phyloP scores from a whole-genome alignment of 2,113 vertebrate species.

The Larimichthys crocea region DNA sequence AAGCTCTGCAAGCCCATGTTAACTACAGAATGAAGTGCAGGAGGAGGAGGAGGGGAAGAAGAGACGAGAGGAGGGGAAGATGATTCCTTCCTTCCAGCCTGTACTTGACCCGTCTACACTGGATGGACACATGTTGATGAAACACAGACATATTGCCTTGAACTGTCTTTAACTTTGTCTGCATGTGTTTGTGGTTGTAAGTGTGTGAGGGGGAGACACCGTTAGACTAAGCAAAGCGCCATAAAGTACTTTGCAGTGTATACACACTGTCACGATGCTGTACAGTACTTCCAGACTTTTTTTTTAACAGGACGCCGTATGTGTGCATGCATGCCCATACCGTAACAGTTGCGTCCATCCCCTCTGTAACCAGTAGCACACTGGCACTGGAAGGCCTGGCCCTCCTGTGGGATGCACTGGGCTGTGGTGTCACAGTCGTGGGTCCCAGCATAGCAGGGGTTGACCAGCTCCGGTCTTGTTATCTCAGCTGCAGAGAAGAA shows the following conservation, averaged over 20 bases:
- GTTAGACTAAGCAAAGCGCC: slow-evolving; percentile 24
- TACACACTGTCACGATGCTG: not conserved
- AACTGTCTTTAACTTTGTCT: slow-evolving; percentile 31
- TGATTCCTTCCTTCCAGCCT: slow-evolving; percentile 42
- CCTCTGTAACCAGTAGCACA: slow-evolving; percentile 88
- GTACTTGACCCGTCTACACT: slow-evolving; percentile 38
- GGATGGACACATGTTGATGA: slow-evolving; percentile 57
- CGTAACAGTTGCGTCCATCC: slow-evolving; percentile 89
- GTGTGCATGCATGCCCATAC: slow-evolving; percentile 65
- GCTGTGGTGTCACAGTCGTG: slow-evolving; percentile 89
- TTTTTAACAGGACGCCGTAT: not conserved
- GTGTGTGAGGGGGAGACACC: not conserved
- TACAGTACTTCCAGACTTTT: not conserved
- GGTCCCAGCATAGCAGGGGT: slow-evolving; percentile 89
- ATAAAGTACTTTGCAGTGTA: slow-evolving; percentile 11
- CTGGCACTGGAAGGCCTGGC: slow-evolving; percentile 85
- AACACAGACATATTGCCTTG: slow-evolving; percentile 58
- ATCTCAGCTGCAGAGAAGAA: slow-evolving; percentile 62
- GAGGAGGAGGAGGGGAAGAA: not conserved
- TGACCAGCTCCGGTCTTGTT: slow-evolving; percentile 58
- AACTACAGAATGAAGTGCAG: slow-evolving; percentile 24
- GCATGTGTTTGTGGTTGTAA: slow-evolving; percentile 4
- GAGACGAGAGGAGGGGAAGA: slow-evolving; percentile 11
- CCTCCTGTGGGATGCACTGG: slow-evolving; percentile 85
- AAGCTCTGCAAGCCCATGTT: slow-evolving; percentile 34